phyloP scores from a whole-genome alignment of 1,140 invertebrate species.

The Sesamia nonagrioides region DNA sequence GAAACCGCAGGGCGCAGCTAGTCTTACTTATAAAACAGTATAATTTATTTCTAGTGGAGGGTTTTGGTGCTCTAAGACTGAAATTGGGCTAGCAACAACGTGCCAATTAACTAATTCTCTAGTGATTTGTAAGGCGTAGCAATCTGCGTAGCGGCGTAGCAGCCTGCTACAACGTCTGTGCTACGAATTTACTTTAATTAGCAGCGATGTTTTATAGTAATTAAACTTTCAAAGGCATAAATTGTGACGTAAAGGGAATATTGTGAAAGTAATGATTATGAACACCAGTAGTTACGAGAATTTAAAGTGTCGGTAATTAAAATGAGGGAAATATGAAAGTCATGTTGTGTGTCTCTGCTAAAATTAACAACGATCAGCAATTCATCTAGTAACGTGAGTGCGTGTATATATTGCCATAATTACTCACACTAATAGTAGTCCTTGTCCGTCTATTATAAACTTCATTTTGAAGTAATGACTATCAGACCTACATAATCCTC shows the following conservation, averaged over 20 bases:
- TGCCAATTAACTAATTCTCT: constrained; percentile 42
- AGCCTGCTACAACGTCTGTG: constrained; percentile 18
- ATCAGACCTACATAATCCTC: too few species aligned
- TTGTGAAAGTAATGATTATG: background rate
- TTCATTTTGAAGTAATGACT: too few species aligned
- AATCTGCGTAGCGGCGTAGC: constrained; percentile 28
- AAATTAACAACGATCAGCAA: background rate
- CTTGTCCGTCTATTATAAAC: too few species aligned
- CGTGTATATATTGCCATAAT: background rate
- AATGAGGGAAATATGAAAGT: background rate
- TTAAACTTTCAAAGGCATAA: background rate
- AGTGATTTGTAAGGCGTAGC: constrained; percentile 41
- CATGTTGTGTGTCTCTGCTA: background rate
- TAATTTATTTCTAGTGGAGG: background rate
- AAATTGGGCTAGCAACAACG: constrained; percentile 16
- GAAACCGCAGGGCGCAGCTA: too few species aligned
- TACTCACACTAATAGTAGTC: background rate
- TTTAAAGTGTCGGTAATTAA: background rate
- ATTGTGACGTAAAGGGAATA: background rate
- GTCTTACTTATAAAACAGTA: background rate
- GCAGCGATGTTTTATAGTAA: background rate
- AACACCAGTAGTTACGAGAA: background rate
- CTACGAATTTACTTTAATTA: constrained; percentile 23
- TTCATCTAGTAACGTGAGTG: background rate
- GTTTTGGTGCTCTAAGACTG: background rate